phyloP scores from a whole-genome alignment of 2,113 vertebrate genomes.

The Caloenas nicobarica region DNA sequence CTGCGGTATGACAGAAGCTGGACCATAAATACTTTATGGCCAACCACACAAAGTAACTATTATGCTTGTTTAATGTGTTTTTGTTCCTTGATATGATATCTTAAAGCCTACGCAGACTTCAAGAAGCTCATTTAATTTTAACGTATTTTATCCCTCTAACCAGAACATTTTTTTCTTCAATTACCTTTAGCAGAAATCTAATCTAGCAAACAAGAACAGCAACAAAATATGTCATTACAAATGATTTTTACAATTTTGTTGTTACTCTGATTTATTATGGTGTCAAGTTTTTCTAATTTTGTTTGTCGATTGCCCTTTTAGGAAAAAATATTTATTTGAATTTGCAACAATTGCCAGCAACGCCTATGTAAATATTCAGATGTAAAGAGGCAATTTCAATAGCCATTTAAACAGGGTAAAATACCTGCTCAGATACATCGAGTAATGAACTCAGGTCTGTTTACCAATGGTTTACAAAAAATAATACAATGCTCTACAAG shows the following conservation, averaged over 20 bases:
- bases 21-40: not conserved
- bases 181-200: conserved; percentile 57
- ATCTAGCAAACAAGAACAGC: conserved; percentile 45
- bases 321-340: not conserved
- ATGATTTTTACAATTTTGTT: conserved; percentile 52
- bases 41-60: not conserved
- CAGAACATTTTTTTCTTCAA: conserved; percentile 55
- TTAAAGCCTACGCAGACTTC: conserved; percentile 19
- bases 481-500: not conserved
- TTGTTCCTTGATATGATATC: not conserved
- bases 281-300: conserved; percentile 39
- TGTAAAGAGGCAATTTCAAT: conserved; percentile 5
- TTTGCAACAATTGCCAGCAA: not conserved
- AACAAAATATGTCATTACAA: conserved; percentile 54
- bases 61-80: not conserved
- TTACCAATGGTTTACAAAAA: conserved; percentile 26
- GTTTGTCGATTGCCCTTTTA: conserved; percentile 31
- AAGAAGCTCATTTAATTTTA: conserved; percentile 44
- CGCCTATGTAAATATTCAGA: not conserved
- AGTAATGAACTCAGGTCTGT: conserved; percentile 20
- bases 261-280: conserved; percentile 42
- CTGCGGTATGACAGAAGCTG: not conserved
- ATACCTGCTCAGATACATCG: not conserved
- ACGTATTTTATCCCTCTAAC: conserved; percentile 50
- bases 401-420: conserved; percentile 17